These are phyloP conservation scores for Acrocephalus kingi DNA, from an alignment of 2,113 vertebrate genomes.

Conservation along the genomic window DNA sequence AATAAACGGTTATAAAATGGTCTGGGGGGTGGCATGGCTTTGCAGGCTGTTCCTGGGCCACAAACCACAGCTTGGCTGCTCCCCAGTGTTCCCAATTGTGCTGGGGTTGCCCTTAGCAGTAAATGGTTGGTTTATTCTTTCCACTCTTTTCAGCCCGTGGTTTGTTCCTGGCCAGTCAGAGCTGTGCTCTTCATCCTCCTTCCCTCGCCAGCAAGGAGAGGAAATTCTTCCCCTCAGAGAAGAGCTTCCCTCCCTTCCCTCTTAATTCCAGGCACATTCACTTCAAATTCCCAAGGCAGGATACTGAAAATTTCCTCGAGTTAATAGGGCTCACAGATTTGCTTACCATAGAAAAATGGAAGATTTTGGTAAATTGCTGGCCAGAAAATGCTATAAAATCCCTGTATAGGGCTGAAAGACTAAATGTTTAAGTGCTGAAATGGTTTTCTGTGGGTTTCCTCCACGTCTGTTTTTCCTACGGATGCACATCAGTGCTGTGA, in stretches of 20 bases:
- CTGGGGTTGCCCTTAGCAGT: slow-evolving; percentile 49
- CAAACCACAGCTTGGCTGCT: slow-evolving; percentile 52
- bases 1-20: neutral
- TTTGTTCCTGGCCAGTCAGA: slow-evolving; percentile 43
- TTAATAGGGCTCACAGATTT: neutral
- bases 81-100: slow-evolving; percentile 42
- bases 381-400: neutral
- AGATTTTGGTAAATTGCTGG: neutral
- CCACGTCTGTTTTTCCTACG: neutral
- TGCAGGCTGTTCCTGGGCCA: slow-evolving; percentile 28
- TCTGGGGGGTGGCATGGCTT: neutral
- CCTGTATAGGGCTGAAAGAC: neutral
- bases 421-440: neutral
- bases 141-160: slow-evolving; percentile 2
- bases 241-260: slow-evolving; percentile 47
- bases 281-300: slow-evolving; percentile 12
- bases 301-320: neutral
- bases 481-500: neutral
- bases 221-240: slow-evolving; percentile 24
- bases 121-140: slow-evolving; percentile 56
- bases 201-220: neutral
- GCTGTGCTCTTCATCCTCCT: slow-evolving; percentile 31
- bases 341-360: neutral
- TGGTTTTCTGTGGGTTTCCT: neutral
- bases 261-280: slow-evolving; percentile 5